phyloP scores from a whole-genome alignment of 2,113 vertebrate genomes.

The Lota lota region DNA sequence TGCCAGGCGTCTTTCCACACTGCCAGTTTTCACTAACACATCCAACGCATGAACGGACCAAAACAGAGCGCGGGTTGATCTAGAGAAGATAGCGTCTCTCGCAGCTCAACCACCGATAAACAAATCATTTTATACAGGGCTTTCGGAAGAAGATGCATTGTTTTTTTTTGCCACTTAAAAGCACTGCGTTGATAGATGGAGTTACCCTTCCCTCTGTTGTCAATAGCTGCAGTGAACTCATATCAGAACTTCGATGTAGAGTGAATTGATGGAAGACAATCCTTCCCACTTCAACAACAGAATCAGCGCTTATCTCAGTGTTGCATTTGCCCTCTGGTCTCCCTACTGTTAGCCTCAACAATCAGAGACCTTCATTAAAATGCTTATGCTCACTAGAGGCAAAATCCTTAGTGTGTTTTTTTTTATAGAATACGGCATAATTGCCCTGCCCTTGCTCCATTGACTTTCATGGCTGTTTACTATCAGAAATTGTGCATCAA shows the following conservation, averaged over 20 bases:
- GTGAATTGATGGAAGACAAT: constrained; percentile 46
- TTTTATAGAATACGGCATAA: constrained; percentile 41
- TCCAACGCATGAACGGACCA: constrained; percentile 43
- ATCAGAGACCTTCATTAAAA: constrained; percentile 59
- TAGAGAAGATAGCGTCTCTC: constrained; percentile 32
- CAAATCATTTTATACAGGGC: constrained; percentile 48
- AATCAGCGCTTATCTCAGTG: constrained; percentile 43
- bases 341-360: constrained; percentile 39
- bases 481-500: constrained; percentile 47
- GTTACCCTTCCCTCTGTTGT: constrained; percentile 31
- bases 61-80: constrained; percentile 26
- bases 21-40: constrained; percentile 47
- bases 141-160: constrained; percentile 40
- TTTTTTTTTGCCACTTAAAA: constrained; percentile 15
- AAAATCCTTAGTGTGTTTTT: constrained; percentile 31
- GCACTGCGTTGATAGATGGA: constrained; percentile 19
- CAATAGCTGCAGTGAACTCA: constrained; percentile 41
- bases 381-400: constrained; percentile 52
- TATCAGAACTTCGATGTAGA: constrained; percentile 30
- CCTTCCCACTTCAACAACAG: constrained; percentile 36
- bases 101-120: constrained; percentile 33
- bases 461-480: constrained; percentile 58
- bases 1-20: constrained; percentile 46
- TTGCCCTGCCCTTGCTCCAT: constrained; percentile 39
- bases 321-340: constrained; percentile 54